Evolutionary conservation across 2,888 invertebrate species (phyloP).

Genomic region (Cactoblastis cactorum): DNA sequence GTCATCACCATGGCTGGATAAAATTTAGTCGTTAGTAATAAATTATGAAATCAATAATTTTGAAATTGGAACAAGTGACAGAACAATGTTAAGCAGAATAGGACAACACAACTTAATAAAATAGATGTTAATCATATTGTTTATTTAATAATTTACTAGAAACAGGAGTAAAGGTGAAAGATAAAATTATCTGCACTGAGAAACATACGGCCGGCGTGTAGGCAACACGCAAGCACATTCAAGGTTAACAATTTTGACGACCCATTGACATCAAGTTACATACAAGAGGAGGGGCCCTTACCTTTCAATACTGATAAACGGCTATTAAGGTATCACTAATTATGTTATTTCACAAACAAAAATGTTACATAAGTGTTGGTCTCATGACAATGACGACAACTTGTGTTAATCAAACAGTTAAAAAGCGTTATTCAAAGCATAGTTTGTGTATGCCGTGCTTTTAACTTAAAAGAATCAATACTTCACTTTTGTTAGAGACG

Average conservation of each 20-base stretch:
- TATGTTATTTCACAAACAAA: slow-evolving; percentile 49
- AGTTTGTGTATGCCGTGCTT: slow-evolving; percentile 42
- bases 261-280: slow-evolving; percentile 12
- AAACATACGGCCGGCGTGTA: slow-evolving; percentile 34
- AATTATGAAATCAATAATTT: not conserved
- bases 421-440: slow-evolving; percentile 62
- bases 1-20: too few relatives aligned
- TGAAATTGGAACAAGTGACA: slow-evolving; percentile 3
- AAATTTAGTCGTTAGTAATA: too few relatives aligned
- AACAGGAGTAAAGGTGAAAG: not conserved
- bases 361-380: slow-evolving; percentile 71
- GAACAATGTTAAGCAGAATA: too few relatives aligned
- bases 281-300: slow-evolving; percentile 48
- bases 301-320: slow-evolving; percentile 63
- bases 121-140: not conserved
- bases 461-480: slow-evolving; percentile 50
- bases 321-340: slow-evolving; percentile 44
- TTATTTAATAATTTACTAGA: not conserved
- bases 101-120: too few relatives aligned
- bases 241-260: slow-evolving; percentile 47
- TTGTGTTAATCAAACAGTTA: slow-evolving; percentile 41
- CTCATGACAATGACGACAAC: slow-evolving; percentile 62
- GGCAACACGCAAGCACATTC: slow-evolving; percentile 36
- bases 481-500: slow-evolving; percentile 69
- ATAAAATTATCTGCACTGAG: not conserved